Base-by-base conservation (phyloP, 1,140 invertebrate species). In the Lanistes nyassanus region DNA sequence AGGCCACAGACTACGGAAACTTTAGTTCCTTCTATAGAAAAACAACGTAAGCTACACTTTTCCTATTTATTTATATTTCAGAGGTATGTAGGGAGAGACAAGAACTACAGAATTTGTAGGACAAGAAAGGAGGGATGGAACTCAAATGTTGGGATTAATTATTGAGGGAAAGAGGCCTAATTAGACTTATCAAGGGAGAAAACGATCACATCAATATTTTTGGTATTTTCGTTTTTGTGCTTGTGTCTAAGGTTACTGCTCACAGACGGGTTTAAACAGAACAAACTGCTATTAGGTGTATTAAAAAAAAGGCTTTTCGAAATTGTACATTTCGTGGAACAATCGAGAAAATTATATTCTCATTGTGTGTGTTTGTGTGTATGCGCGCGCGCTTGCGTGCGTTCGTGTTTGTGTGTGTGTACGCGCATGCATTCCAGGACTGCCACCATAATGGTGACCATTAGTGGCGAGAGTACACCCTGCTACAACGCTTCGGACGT, bases 381-480 rank as follows among this genome's bases (percentile, higher is more conserved):
- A 23, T 53, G 51, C 23, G 51, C 23, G 51, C 23, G 51, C 23
- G 51, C 23, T 13, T 53, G 51, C 23, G 51, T 53, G 51, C 23
- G 51, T 53, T 13, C 23, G 51, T 53, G 51, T 53, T 13, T 65
- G 64, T 65, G 31, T 65, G 31, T 39, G 36, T 39, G 65, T 67
- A 2, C 23, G 23, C 9, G 31, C 39, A 36, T 65, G 13, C 47
- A 39, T 3, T 53, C 13, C 13, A 53, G 51, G 13, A 23, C 51
- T 23, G 13, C 13, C 13, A 53, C 13, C 51, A n/a, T n/a, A n/a
- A n/a, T n/a, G n/a, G n/a, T n/a, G n/a, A n/a, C n/a, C 9, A 60
- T 31, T 60, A 23, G 11, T 1, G 29, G n/a, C 13, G 1, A 31
- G 9, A 31, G 9, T 11, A 60, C 9, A 60, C 56, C 0, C 13